Base-by-base conservation (phyloP, 2,888 invertebrate genomes). In the Malthinus seriepunctatus region DNA sequence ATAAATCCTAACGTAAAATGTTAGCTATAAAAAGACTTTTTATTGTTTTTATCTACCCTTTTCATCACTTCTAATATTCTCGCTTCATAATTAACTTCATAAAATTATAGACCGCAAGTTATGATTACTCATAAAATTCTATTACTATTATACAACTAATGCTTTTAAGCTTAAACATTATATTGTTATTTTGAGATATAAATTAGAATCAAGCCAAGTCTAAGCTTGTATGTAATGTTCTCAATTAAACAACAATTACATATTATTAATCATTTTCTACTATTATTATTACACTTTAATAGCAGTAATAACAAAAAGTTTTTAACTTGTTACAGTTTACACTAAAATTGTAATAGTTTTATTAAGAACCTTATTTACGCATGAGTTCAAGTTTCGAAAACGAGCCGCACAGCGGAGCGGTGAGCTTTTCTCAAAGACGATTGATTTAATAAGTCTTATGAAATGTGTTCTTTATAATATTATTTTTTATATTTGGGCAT, bases 111-210 rank as follows among this genome's bases (percentile, higher is more conserved):
- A 14, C 15, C 23, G 5, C 23, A 15, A 14, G 34, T 15, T 32
- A 47, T 34, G 12, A 47, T 34, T n/a, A n/a, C 14, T 32, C 31
- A 9, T 38, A 49, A 49, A 49, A 32, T 49, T 49, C 35, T 49
- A 49, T 50, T 38, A 14, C 23, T 23, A 23, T n/a, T 31, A 32
- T 10, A 45, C 45, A 45, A 45, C 45, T 45, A 45, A 45, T 45
- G 45, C 32, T 31, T 45, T 32, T 32, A 11, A 12, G 45, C 23
- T 23, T 10, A 9, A 32, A 23, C 31, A 10, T 45, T 45, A 32
- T 11, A 45, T 23, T 10, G 32, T 45, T 32, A 45, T 45, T 23
- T 23, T 23, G 23, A 23, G 23, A 23, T 23, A 23, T 23, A 23
- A 23, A 23, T 23, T 23, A 23, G 23, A 23, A 23, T 23, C 23